Conservation (phyloP, 2,888 invertebrate species). For the Pasiphila rectangulata region DNA sequence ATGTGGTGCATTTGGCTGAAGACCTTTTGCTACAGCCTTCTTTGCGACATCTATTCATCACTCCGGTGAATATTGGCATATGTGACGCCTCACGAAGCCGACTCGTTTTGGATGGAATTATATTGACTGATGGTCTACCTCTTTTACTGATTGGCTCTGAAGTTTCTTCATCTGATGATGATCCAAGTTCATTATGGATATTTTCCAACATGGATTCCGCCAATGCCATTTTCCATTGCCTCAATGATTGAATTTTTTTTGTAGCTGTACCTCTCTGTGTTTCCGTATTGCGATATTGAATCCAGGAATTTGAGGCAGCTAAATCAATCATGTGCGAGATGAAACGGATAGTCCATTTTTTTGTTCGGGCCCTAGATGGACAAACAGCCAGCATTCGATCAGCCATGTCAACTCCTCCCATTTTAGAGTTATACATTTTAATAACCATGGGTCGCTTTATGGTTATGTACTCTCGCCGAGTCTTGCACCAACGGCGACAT, state of each 20-base stretch:
- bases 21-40: conserved; percentile 15
- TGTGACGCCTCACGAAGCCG: conserved; percentile 12
- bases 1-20: conserved; percentile 16
- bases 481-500: conserved; percentile 12
- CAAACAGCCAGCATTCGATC: conserved; percentile 28
- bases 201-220: conserved; percentile 16
- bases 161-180: conserved; percentile 8
- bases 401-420: conserved; percentile 30
- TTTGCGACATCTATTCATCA: conserved; percentile 9
- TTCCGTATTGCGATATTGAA: conserved; percentile 8
- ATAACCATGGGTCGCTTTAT: conserved; percentile 6
- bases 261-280: background rate
- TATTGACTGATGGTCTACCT: conserved; percentile 9
- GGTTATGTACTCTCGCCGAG: conserved; percentile 2
- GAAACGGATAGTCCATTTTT: conserved; percentile 27
- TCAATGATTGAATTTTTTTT: conserved; percentile 12
- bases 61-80: conserved; percentile 14
- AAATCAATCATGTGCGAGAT: conserved; percentile 29
- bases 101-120: conserved; percentile 9
- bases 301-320: conserved; percentile 25
- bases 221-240: conserved; percentile 13
- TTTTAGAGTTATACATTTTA: conserved; percentile 19
- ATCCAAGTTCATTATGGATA: conserved; percentile 3
- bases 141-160: conserved; percentile 11
- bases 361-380: conserved; percentile 20